These are phyloP conservation scores for Paguma larvata DNA, from an alignment of 2,797 vertebrate genomes.

Conservation along the genomic window DNA sequence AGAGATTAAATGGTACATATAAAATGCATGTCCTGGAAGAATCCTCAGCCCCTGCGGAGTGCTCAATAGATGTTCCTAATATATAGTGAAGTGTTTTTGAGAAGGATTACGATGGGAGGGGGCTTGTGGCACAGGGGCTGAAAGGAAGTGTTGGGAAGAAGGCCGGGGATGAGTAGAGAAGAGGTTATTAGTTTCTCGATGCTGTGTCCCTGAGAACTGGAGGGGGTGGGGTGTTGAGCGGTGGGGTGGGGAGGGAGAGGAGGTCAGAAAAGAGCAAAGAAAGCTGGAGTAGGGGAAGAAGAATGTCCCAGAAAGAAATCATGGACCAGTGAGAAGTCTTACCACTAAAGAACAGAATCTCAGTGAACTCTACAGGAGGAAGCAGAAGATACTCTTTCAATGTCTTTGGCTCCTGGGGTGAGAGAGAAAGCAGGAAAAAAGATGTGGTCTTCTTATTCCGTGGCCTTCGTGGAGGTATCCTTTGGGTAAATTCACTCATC, in stretches of 20 bases:
- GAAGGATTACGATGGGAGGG: not conserved
- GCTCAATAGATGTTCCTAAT: not conserved
- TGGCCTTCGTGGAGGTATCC: not conserved
- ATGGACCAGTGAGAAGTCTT: too few species aligned
- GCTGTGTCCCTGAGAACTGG: not conserved
- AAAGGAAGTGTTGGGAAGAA: not conserved
- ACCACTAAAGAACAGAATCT: too few species aligned
- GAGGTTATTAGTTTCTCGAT: not conserved
- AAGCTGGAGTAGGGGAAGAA: not conserved
- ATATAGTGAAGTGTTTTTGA: not conserved
- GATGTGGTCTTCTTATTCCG: not conserved
- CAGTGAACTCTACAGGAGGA: not conserved
- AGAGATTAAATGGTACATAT: not conserved
- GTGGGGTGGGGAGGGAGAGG: not conserved
- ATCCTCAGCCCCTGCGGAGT: not conserved
- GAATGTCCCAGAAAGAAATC: too few species aligned
- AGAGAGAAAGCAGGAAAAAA: not conserved
- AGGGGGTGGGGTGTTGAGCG: not conserved
- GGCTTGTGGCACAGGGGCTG: not conserved
- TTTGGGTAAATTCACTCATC: not conserved
- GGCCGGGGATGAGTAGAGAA: not conserved
- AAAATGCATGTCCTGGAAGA: not conserved
- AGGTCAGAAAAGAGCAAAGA: constrained; percentile 37
- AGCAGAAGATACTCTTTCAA: not conserved
- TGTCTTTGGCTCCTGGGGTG: not conserved